Percentiles rank a stretch among this genome's conserved stretches.
These are phyloP conservation scores for Hyaena hyaena DNA, from an alignment of 2,113 vertebrate genomes.

Conservation along the genomic window DNA sequence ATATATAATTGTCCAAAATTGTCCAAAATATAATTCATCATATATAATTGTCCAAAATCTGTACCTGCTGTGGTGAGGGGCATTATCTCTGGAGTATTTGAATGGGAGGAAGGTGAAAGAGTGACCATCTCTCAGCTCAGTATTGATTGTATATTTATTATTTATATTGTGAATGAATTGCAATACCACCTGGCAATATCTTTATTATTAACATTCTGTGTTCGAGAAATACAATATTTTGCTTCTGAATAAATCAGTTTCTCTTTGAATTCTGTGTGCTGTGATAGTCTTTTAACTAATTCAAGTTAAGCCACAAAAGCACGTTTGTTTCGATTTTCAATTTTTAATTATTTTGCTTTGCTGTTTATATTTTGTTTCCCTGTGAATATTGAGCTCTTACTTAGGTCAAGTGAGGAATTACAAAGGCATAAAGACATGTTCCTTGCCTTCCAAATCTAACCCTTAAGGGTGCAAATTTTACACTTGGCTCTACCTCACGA, in stretches of 20 bases:
- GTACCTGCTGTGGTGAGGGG: neutral
- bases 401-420: neutral
- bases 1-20: neutral
- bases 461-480: neutral
- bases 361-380: neutral
- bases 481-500: neutral
- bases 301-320: neutral
- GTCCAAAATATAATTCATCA: no score
- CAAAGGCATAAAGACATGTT: neutral
- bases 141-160: neutral
- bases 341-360: conserved; percentile 2
- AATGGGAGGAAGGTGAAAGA: neutral
- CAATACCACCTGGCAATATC: neutral
- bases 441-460: neutral
- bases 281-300: neutral
- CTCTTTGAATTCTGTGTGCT: neutral
- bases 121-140: neutral
- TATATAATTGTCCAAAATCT: neutral
- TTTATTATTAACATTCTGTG: neutral
- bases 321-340: neutral
- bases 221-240: neutral
- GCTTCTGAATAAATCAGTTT: neutral
- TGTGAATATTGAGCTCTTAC: neutral
- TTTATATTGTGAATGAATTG: neutral
- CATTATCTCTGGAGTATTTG: rapidly evolving